Evolutionary conservation across 2,113 vertebrate species (phyloP), one percentile per base, ranked within the genome.

Genomic region (Seriola quinqueradiata): DNA sequence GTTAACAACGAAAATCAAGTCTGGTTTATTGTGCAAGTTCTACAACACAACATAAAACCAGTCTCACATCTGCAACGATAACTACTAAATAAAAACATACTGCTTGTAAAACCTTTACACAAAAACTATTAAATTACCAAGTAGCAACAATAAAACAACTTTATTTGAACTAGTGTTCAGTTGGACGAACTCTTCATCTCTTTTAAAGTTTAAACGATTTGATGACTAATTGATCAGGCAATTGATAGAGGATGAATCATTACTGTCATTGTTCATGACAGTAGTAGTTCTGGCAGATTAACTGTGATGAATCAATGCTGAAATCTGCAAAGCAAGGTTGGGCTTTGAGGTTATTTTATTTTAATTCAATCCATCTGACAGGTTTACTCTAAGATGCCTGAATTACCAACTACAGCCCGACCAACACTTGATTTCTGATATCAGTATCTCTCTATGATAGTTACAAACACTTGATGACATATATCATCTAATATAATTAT

Each of bases 1-100:
- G 25, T 58, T 23, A 58, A 28, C 55, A 94, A 44, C 94, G 94
- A 48, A 95, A 95, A 94, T 87, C 1, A 52, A 73, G 42, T 52
- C 28, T 69, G 67, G 17, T 84, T 81, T 84, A 74, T 66, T 78
- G 7, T 12, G 4, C 6, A 14, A 44, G 46, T 38, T 44, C 25
- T 23, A 50, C 21, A 44, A 34, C 46, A 48, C 55, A 59, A 64
- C 1, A 3, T 34, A 13, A 16, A 34, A 36, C 19, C 5, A 28
- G 7, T 70, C n/a, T 54, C 46, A 63, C 10, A 65, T 3, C 42
- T 58, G 44, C 1, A 46, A 46, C 14, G 1, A 1, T n/a, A 34
- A 59, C 65, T 10, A 88, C 54, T 50, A 25, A 60, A 52, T 48
- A 59, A 34, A 70, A 70, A 65, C 13, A 0, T 32, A 32, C 7